Base-by-base conservation (phyloP, 1,140 invertebrate genomes). In the Drosophila seguyi region DNA sequence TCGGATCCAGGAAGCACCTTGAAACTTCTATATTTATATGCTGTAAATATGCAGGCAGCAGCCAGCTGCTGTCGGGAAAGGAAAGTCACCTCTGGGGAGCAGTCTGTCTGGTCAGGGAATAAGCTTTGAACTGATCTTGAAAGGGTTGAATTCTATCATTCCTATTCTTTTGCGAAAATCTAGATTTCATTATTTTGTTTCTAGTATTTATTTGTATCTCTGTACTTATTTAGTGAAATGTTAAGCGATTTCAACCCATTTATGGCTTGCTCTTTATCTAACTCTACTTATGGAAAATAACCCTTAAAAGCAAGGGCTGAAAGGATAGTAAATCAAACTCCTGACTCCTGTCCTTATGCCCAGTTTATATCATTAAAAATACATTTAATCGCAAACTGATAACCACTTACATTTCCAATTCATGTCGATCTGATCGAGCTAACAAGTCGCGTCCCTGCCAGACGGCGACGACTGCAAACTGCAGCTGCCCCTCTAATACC, bases 11-110 rank as follows among this genome's bases (percentile, higher is more conserved):
- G 90, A 92, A 92, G 80, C 72, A 58, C 90, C 90, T 92, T 92
- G 90, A 87, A 90, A 84, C 85, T 90, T 88, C 84, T 90, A 90
- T 84, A 90, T 87, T 88, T 88, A 87, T 83, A 66, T 73, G 66
- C 66, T 66, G 65, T 63, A 47, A 72, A 69, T 59, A 42, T 68
- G 72, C 38, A 74, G 76, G 72, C 38, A 74, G 76, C 44, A 44
- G 41, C 65, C 38, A 69, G 76, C 81, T 62, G 75, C 20, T 53
- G 14, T 36, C 45, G 45, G 65, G 66, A 68, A 47, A 44, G 50
- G 62, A 68, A 58, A 60, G 39, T 58, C 44, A 41, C 47, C 29
- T 42, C 14, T 55, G 34, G n/a, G 36, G 42, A 66, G 34, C 55
- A 22, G 44, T 7, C 11, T 16, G 38, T 52, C 45, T 56, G 62